Percentiles rank a stretch among this genome's conserved stretches.
Evolutionary conservation across 92 coral and sea anemone species (phyloP).

Genomic region (Parazoanthus swiftii): DNA sequence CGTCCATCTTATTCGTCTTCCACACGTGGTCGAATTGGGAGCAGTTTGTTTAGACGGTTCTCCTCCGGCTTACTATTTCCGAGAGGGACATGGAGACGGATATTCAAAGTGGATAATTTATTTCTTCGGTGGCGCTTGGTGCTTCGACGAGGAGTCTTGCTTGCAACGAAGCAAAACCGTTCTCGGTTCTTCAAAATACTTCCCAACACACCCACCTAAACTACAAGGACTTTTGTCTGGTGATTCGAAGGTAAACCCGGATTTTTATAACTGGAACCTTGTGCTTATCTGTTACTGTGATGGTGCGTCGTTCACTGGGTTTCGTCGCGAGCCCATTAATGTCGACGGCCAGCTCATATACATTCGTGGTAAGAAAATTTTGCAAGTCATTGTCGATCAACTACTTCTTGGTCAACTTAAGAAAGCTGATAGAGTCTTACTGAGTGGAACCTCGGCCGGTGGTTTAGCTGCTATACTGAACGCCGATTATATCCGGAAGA

Average conservation of each 20-base stretch:
- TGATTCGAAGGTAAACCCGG: constrained; percentile 66
- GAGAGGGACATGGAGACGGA: constrained; percentile 76
- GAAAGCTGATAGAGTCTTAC: constrained; percentile 70
- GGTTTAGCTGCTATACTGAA: constrained; percentile 86
- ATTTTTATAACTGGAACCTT: constrained; percentile 82
- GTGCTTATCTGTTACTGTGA: constrained; percentile 83
- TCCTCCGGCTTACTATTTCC: constrained; percentile 80
- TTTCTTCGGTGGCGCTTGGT: constrained; percentile 94
- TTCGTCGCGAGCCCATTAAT: constrained; percentile 67
- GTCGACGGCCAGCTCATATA: constrained; percentile 69
- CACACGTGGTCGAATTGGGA: constrained; percentile 64
- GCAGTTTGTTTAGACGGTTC: constrained; percentile 91
- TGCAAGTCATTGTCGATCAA: constrained; percentile 76
- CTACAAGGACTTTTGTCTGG: constrained; percentile 82
- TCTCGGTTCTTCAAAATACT: constrained; percentile 72
- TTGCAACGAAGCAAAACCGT: constrained; percentile 81
- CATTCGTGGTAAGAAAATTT: constrained; percentile 79
- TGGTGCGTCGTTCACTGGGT: constrained; percentile 87
- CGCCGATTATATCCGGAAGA: constrained; percentile 87
- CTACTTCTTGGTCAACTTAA: constrained; percentile 67
- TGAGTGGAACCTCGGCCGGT: constrained; percentile 95
- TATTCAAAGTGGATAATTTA: constrained; percentile 76
- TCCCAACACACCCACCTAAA: constrained; percentile 76
- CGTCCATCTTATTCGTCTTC: constrained; percentile 39
- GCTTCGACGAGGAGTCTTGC: constrained; percentile 83